Evolutionary conservation across 2,797 vertebrate species (phyloP), one percentile per base, ranked within the genome.

Genomic region (Gallinago solitaria): DNA sequence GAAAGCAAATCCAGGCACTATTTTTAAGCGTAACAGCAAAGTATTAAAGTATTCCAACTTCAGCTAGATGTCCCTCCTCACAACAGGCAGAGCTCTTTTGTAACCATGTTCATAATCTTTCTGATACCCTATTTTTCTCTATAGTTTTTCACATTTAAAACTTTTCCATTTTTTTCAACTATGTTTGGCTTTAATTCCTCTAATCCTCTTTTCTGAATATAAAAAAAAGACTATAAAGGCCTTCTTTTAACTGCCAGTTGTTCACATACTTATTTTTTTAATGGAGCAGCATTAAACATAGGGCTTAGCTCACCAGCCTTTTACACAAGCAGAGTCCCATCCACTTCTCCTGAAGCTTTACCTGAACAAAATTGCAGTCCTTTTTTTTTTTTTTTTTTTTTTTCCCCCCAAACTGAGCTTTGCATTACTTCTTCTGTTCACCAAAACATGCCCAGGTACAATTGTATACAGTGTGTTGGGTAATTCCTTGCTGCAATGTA

Each of bases 401-500:
- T 47, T 45, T 45, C 18, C 45, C 12, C 43, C 70, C 43, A 48
- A 45, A 90, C 77, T 11, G 16, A 93, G 41, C 53, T 67, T 37
- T 70, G 32, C 18, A 5, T 45, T 77, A 68, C 65, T 82, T 32
- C 17, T 56, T 65, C 79, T 74, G 50, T 17, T 81, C 39, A 63
- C 37, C 39, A 41, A 76, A 86, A 71, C 39, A 39, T 59, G 30
- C 43, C 32, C 28, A 71, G 76, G 32, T 69, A 43, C 47, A 71
- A 25, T 1, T 41, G 63, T 32, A 81, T 32, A 81, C 30, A 16
- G 30, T 15, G 32, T 2, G 54, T 11, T 79, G 83, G 80, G 65
- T 37, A 69, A 95, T 27, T 93, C 63, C 95, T 78, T 95, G 90
- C 93, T 95, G 91, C 94, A 95, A 53, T 81, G 85, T 79, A 56